phyloP scores from a whole-genome alignment of 2,797 vertebrate species.

The Moxostoma hubbsi region DNA sequence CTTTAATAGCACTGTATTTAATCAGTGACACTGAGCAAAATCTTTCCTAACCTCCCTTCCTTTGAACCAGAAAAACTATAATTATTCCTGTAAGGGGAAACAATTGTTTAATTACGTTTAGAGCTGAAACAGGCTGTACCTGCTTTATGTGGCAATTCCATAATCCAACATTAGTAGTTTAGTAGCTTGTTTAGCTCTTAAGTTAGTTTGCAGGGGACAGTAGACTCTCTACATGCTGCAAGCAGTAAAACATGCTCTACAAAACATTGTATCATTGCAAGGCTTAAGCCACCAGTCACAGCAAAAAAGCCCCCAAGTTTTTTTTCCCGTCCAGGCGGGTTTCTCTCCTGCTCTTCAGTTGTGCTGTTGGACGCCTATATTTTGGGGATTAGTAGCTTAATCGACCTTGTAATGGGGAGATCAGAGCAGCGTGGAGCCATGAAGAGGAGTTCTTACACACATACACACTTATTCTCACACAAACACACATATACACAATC shows the following conservation, averaged over 20 bases:
- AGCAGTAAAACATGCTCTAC: constrained; percentile 76
- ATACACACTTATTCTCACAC: constrained; percentile 49
- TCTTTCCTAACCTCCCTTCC: constrained; percentile 6
- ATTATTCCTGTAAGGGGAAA: constrained; percentile 16
- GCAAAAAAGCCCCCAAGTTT: constrained; percentile 51
- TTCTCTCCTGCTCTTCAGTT: constrained; percentile 63
- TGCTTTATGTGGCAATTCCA: constrained; percentile 31
- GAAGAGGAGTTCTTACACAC: constrained; percentile 68
- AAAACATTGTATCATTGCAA: constrained; percentile 71
- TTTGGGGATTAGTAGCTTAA: constrained; percentile 86
- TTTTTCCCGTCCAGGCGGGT: constrained; percentile 58
- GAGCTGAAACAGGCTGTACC: constrained; percentile 7
- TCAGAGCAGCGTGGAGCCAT: constrained; percentile 80
- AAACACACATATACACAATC: constrained; percentile 43
- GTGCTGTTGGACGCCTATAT: constrained; percentile 81
- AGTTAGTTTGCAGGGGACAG: constrained; percentile 69
- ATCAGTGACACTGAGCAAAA: constrained; percentile 38
- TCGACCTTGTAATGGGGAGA: constrained; percentile 87
- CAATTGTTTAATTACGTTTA: constrained; percentile 44
- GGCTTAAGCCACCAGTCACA: constrained; percentile 76
- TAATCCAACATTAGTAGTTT: constrained; percentile 24
- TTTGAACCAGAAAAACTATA: constrained; percentile 30
- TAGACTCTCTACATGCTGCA: constrained; percentile 76
- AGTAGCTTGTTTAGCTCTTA: constrained; percentile 62
- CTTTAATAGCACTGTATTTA: constrained; percentile 14